Evolutionary conservation across 2,888 invertebrate species (phyloP), one percentile per base, ranked within the genome.

Genomic region (Anthrax anthrax): DNA sequence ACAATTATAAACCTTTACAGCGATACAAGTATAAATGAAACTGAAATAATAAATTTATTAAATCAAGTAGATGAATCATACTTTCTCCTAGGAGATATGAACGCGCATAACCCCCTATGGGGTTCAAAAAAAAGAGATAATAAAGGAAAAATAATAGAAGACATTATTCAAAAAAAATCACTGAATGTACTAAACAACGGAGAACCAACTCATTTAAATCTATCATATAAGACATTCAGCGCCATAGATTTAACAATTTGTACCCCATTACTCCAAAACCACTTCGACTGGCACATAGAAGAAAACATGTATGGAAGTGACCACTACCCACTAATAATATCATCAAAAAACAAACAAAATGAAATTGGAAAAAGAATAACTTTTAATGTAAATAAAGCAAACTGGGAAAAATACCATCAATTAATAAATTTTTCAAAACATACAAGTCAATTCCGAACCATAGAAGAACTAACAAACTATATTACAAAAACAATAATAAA

Each of bases 121-220:
- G 29, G 29, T 12, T 32, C 29, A 9, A 12, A 32, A 9, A 9
- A 32, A 9, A 32, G 3, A 12, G 29, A 32, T 12, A 5, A 32
- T 12, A 32, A 32, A 32, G 29, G 29, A 3, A 19, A n/a, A 43
- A 23, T 17, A 2, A 36, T 47, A 23, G 43, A 47, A 40, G n/a
- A 17, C 13, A 16, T 47, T 16, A 37, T 40, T n/a, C 17, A 36
- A 2, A 40, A 39, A 6, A 18, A 37, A 12, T 9, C 36, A 14
- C n/a, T 43, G n/a, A 47, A 18, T 40, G n/a, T 47, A 5, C 9
- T 47, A 18, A 47, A 47, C 18, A 47, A 47, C 4, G 29, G 17
- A 8, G n/a, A 36, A 4, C 39, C 36, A n/a, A 43, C 42, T 14
- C 36, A 39, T 36, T 47, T 46, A 29, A 42, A 37, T 18, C 14